Base-by-base conservation (phyloP, 2,888 invertebrate species). In the Smittia sp. region DNA sequence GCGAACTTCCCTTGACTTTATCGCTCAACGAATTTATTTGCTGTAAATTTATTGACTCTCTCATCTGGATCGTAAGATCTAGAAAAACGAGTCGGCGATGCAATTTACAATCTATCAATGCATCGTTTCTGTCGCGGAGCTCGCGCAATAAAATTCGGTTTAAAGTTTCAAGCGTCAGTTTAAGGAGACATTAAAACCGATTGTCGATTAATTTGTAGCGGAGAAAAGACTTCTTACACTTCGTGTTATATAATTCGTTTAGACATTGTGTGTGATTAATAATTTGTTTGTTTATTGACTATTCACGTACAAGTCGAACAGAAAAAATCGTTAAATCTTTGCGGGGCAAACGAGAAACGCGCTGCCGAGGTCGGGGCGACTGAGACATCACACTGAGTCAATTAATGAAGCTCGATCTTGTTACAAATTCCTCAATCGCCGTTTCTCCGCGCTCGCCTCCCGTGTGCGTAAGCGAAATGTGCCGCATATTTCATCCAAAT, bases 351-450 rank as follows among this genome's bases (percentile, higher is more conserved):
- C 46, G 15, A 46, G 46, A 32, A 27, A 66, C 18, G 27, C 13
- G 32, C 15, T 66, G 66, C 66, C 32, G 66, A 32, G 32, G 32
- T 32, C 32, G 32, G 32, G 9, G n/a, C n/a, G 32, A 32, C 32
- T 32, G 66, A 68, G 69, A 69, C 69, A 69, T 69, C 69, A 69
- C 32, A 69, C 69, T 69, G 69, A 32, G 69, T 69, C 69, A 69
- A 69, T 69, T 69, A 69, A 69, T 69, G 69, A 69, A 69, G 69
- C 69, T 54, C 69, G 69, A 69, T 69, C 69, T 69, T 54, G 69
- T 69, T 69, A 69, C 69, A 69, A 69, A 69, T 69, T 69, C 69
- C 69, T 22, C 27, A 20, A 39, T 32, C 46, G 18, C 46, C 41
- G 54, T 20, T 27, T 32, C 32, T 32, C 22, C 52, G 41, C 46